Percentiles rank a stretch among this genome's conserved stretches.
These are phyloP conservation scores for Tetrax tetrax DNA, from an alignment of 2,113 vertebrate species.

Conservation along the genomic window DNA sequence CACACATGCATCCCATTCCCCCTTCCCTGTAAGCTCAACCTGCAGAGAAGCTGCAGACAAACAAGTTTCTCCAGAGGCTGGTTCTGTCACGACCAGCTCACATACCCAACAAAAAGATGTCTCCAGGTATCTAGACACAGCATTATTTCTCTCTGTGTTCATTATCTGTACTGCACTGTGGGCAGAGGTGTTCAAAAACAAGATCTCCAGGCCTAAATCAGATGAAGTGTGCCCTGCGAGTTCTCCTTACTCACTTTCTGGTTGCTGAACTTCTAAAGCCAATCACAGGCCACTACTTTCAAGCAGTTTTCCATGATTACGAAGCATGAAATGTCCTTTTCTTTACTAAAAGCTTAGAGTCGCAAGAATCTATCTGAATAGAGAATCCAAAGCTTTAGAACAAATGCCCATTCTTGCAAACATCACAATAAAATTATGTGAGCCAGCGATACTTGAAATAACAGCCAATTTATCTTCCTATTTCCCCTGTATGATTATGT, in stretches of 20 bases:
- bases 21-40: not conserved
- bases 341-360: slow-evolving; percentile 12
- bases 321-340: not conserved
- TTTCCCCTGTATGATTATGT: slow-evolving; percentile 60
- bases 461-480: slow-evolving; percentile 54
- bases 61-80: not conserved
- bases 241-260: not conserved
- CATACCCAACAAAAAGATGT: not conserved
- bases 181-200: not conserved
- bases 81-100: not conserved
- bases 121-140: not conserved
- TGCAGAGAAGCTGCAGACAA: not conserved
- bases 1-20: accelerated
- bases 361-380: slow-evolving; percentile 28
- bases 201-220: not conserved
- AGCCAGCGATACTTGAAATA: slow-evolving; percentile 53
- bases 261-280: not conserved
- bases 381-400: slow-evolving; percentile 24
- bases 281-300: not conserved
- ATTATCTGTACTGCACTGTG: not conserved
- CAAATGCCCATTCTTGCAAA: slow-evolving; percentile 49
- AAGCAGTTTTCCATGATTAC: not conserved
- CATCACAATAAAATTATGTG: slow-evolving; percentile 62
- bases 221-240: not conserved
- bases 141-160: not conserved